Evolutionary conservation across 1,140 invertebrate species (phyloP), one percentile per base, ranked within the genome.

Genomic region (Meloidogyne chitwoodi): DNA sequence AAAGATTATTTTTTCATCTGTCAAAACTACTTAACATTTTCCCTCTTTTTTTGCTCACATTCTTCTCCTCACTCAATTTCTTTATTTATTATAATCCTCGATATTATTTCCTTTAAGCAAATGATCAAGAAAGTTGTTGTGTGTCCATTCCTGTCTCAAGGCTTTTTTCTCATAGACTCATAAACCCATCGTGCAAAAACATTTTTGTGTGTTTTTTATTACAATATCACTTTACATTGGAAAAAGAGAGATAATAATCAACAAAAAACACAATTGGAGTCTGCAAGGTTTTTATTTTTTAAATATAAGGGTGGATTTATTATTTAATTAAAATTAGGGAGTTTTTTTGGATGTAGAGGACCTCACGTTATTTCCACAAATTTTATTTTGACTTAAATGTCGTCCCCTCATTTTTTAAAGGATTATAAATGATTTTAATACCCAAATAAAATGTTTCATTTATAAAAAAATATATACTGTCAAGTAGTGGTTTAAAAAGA

Each of bases 141-240:
- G 63, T 65, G 65, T 73, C 56, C 24, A 22, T 14, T 56, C 19
- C 61, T 73, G 44, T 73, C 70, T 73, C 64, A 34, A 62, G 56
- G 70, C 70, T 73, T 29, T 63, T 73, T 73, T 73, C 70, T 64
- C 70, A 73, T 31, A 73, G 2, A 26, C 16, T 73, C 70, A 64
- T 73, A 73, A 73, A 73, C 34, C 24, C 56, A 34, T 73, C 70
- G 26, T 34, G 4, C 24, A 56, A 56, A 56, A 56, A 56, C 12
- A 29, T 22, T 64, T 22, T 63, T 48, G 19, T 61, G 4, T 24
- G 38, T 31, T 68, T 31, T 56, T 19, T 41, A 31, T 41, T 26
- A 68, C 11, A 56, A 68, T 56, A 56, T 44, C 67, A 68, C 16
- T 34, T 19, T 34, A 34, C 22, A 38, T 19, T 6, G 65, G 5